Evolutionary conservation across 2,113 vertebrate species (phyloP).

Genomic region (Piprites chloris): DNA sequence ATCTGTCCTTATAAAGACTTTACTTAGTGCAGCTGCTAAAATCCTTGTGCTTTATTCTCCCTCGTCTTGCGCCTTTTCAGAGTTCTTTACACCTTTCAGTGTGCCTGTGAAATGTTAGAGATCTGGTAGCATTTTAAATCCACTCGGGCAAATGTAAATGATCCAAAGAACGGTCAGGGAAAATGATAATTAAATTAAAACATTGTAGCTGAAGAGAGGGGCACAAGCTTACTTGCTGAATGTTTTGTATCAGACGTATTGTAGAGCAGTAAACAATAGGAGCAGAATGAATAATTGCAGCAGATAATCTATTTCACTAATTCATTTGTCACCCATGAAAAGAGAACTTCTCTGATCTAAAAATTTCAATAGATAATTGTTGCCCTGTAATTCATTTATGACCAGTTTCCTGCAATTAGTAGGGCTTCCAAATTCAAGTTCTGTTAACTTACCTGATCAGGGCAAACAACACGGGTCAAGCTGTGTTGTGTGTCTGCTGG

Average conservation of each 20-base stretch:
- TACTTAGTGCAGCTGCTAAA: conserved; percentile 6
- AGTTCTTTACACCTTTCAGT: conserved; percentile 52
- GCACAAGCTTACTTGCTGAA: not conserved
- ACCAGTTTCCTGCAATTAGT: not conserved
- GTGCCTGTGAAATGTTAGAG: conserved; percentile 44
- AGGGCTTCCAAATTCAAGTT: not conserved
- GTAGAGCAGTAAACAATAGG: not conserved
- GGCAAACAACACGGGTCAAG: not conserved
- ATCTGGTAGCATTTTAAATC: conserved; percentile 46
- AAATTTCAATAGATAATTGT: not conserved
- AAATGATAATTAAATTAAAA: not conserved
- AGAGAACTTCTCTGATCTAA: not conserved
- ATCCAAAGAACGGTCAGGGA: not conserved
- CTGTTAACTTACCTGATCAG: not conserved
- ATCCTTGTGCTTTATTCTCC: conserved; percentile 39
- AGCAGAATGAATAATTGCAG: not conserved
- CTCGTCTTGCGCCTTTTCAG: conserved; percentile 56
- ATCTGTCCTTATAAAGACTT: conserved; percentile 47
- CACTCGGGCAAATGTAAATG: conserved; percentile 26
- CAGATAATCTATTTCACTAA: not conserved
- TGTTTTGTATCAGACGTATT: not conserved
- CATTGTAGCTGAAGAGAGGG: not conserved
- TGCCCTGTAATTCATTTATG: not conserved
- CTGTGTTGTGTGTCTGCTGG: not conserved
- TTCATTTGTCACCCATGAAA: not conserved